phyloP scores from a whole-genome alignment of 2,113 vertebrate species.

The Plecturocebus donacophilus region DNA sequence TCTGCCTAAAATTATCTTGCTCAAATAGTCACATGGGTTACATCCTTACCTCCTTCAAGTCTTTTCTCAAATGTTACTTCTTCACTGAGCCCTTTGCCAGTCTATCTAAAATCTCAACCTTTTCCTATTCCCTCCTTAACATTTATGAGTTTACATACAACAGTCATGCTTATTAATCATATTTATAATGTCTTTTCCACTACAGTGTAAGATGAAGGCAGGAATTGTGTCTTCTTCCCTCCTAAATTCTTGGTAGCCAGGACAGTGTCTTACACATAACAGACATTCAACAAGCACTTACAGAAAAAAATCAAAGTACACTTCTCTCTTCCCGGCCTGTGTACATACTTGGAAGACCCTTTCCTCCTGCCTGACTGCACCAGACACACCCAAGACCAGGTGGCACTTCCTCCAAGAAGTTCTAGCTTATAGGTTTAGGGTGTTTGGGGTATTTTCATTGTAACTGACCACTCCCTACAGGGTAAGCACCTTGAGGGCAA shows the following conservation, averaged over 20 bases:
- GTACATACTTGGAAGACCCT: neutral
- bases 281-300: neutral
- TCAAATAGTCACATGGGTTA: neutral
- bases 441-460: neutral
- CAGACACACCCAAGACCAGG: neutral
- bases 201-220: neutral
- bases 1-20: neutral
- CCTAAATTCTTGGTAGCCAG: neutral
- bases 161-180: neutral
- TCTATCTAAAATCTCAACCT: neutral
- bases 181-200: neutral
- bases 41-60: neutral
- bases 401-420: neutral
- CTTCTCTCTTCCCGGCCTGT: too few species aligned
- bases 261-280: neutral
- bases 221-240: neutral
- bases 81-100: neutral
- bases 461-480: neutral
- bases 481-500: neutral
- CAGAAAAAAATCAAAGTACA: neutral
- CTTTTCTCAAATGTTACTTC: neutral
- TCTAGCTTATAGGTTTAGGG: too few species aligned
- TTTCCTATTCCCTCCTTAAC: neutral
- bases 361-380: neutral
- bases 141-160: neutral